A percentile compares a stretch with the other conserved stretches of the same genome.
These are phyloP conservation scores for Nycteola revayana DNA, from an alignment of 2,888 invertebrate species.

Conservation along the genomic window DNA sequence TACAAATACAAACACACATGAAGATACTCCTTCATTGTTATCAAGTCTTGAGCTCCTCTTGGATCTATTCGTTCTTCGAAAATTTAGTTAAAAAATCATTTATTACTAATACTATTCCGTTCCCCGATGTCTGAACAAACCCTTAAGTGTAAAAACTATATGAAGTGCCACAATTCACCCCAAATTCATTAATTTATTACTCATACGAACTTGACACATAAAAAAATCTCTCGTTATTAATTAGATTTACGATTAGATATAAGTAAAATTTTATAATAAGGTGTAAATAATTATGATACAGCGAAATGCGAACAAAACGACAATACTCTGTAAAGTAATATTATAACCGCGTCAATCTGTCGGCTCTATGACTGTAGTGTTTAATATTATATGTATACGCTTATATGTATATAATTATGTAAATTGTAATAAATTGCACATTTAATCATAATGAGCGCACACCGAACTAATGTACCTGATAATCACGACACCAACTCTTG, in stretches of 20 bases:
- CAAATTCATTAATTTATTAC: slow-evolving; percentile 80
- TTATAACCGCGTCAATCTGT: slow-evolving; percentile 12
- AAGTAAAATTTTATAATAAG: slow-evolving; percentile 64
- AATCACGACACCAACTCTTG: slow-evolving; percentile 18
- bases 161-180: slow-evolving; percentile 64
- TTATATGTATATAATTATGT: slow-evolving; percentile 15
- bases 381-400: slow-evolving; percentile 14
- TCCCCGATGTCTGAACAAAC: no score
- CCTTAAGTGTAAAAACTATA: slow-evolving; percentile 34
- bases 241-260: slow-evolving; percentile 68
- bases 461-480: slow-evolving; percentile 39
- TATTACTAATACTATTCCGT: no score
- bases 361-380: slow-evolving; percentile 17
- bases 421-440: slow-evolving; percentile 9
- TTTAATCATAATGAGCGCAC: no score
- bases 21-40: no score
- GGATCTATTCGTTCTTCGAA: no score
- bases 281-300: slow-evolving; percentile 68
- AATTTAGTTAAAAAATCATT: no score
- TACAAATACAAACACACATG: no score
- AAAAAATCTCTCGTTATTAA: slow-evolving; percentile 69
- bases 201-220: slow-evolving; percentile 66
- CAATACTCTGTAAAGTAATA: slow-evolving; percentile 31
- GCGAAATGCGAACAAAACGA: slow-evolving; percentile 38
- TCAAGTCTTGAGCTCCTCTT: no score